Evolutionary conservation across 2,113 vertebrate species (phyloP), one percentile per base, ranked within the genome.

Genomic region (Monopterus albus): DNA sequence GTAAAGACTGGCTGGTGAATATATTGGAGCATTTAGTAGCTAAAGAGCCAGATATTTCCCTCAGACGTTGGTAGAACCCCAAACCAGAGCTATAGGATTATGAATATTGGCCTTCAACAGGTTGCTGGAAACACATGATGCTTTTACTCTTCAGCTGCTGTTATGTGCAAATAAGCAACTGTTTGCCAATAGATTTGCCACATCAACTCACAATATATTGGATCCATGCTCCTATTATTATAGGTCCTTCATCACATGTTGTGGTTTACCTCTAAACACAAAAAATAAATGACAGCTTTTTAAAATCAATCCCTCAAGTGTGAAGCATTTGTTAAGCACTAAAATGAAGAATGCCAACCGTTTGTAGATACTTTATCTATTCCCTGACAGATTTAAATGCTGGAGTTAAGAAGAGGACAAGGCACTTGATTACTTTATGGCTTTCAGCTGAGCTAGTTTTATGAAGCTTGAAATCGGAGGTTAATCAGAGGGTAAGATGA

Each of bases 391-490:
- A 74, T 84, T 76, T 78, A 78, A 69, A 49, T 25, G 40, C 45
- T 35, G 46, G 63, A 29, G 68, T 74, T 60, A 62, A 69, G 20
- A 53, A 74, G 65, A 75, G 72, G 70, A 75, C 70, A 67, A 42
- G 57, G 51, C 20, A 12, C 39, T 23, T 67, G 67, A 72, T 82
- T 76, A 56, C 51, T 86, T 79, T 57, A 78, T 69, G 72, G 72
- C 72, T 79, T 79, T 53, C 60, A 80, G 78, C 66, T 80, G 46
- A 84, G 61, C 40, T 72, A 10, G 63, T 85, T 89, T 87, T 67
- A 82, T 81, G 72, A 78, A 76, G 77, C 83, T 63, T 91, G 84
- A 89, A 83, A 85, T 81, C 45, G 12, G 50, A 79, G 82, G 80
- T 88, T 84, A 87, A 87, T 72, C 70, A 31, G 13, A 35, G 45